Percentiles rank a stretch among this genome's conserved stretches.
Evolutionary conservation across 2,888 invertebrate species (phyloP).

Genomic region (Napeogenes sylphis): DNA sequence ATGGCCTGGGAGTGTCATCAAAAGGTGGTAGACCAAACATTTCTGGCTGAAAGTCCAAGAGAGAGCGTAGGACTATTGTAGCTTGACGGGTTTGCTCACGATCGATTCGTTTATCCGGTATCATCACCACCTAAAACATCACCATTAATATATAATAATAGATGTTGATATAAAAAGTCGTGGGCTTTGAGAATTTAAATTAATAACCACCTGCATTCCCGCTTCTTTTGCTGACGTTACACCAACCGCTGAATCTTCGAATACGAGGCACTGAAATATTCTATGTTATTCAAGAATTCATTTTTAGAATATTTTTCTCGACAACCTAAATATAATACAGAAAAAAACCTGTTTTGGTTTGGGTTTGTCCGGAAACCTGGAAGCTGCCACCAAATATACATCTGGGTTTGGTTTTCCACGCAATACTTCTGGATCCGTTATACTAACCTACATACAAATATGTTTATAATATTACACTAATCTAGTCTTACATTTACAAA

Average conservation of each 20-base stretch:
- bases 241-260: constrained; percentile 93
- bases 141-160: too few relatives aligned
- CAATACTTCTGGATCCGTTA: constrained; percentile 86
- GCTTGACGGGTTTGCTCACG: constrained; percentile 61
- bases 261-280: constrained; percentile 83
- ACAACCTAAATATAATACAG: background rate
- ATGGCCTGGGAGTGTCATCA: constrained; percentile 26
- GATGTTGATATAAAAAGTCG: too few relatives aligned
- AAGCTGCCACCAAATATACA: constrained; percentile 85
- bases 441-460: constrained; percentile 49
- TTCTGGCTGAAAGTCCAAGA: constrained; percentile 89
- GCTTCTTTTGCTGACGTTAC: constrained; percentile 85
- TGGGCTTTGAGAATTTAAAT: too few relatives aligned
- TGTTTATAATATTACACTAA: background rate
- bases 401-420: constrained; percentile 92
- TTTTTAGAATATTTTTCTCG: too few relatives aligned
- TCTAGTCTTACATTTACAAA: background rate
- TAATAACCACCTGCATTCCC: constrained; percentile 83
- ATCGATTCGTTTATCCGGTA: constrained; percentile 76
- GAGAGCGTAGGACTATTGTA: constrained; percentile 81
- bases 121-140: constrained; percentile 80
- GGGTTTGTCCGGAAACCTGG: constrained; percentile 81
- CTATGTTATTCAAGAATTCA: constrained; percentile 34
- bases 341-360: constrained; percentile 59
- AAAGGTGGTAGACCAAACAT: constrained; percentile 88